Conservation (phyloP, 1,140 invertebrate genomes). For the Ladona fulva region DNA sequence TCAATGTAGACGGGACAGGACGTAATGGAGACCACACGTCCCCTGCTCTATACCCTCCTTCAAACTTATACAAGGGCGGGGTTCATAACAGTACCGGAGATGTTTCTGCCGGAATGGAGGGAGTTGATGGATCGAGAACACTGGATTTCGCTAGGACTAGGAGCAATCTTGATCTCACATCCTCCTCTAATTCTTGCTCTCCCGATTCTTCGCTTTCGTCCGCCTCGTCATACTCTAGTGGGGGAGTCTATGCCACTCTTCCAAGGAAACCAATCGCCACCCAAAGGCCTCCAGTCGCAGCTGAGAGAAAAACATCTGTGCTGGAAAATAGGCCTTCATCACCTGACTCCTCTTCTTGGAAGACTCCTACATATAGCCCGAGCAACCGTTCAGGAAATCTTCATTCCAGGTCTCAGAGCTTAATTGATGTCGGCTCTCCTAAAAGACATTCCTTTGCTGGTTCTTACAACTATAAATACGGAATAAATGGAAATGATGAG, state of each 20-base stretch:
- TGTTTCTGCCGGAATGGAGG: conserved; percentile 23
- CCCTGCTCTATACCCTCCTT: neutral
- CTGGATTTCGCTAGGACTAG: conserved; percentile 31
- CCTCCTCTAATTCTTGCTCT: conserved; percentile 24
- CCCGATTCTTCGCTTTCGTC: conserved; percentile 33
- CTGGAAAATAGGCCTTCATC: neutral
- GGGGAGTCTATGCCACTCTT: conserved; percentile 23
- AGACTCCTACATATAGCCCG: conserved; percentile 23
- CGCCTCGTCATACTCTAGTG: conserved; percentile 22
- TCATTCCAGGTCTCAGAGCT: conserved; percentile 28
- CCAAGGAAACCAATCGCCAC: conserved; percentile 23
- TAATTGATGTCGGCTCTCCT: conserved; percentile 28
- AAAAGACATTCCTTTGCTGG: neutral
- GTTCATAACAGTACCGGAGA: conserved; percentile 25
- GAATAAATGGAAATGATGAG: conserved; percentile 34
- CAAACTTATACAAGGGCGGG: conserved; percentile 18
- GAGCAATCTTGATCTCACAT: conserved; percentile 34
- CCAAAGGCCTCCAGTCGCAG: conserved; percentile 11
- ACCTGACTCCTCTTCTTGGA: conserved; percentile 18
- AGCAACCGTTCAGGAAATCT: conserved; percentile 20
- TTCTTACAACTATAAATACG: conserved; percentile 25
- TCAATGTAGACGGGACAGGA: conserved; percentile 19
- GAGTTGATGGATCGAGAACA: conserved; percentile 20
- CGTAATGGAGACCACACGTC: neutral
- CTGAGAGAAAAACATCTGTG: neutral